Percentiles rank a stretch among this genome's conserved stretches.
phyloP scores from a whole-genome alignment of 2,888 invertebrate genomes.

The Choreutis nemorana region DNA sequence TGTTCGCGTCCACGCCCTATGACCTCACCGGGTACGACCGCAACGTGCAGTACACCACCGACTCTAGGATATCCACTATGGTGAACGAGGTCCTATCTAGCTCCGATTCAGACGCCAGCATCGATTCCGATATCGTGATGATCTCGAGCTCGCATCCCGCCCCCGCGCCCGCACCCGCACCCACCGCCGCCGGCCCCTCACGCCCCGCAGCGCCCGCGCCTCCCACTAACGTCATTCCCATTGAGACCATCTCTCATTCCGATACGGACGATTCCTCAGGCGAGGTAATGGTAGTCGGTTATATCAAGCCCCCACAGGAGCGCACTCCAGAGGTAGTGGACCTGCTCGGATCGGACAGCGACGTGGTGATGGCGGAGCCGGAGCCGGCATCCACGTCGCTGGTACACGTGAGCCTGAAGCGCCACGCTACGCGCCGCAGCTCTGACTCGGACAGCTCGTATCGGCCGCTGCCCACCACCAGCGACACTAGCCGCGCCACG shows the following conservation, averaged over 20 bases:
- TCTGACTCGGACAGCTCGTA: constrained; percentile 25
- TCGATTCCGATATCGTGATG: constrained; percentile 42
- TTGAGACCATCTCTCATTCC: constrained; percentile 55
- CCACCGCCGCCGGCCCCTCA: constrained; percentile 24
- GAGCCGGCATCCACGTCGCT: constrained; percentile 10
- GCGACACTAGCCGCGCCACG: constrained; percentile 13
- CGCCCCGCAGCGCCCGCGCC: constrained; percentile 20
- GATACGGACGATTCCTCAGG: constrained; percentile 57
- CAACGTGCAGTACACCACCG: constrained; percentile 71
- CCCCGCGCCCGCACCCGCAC: constrained; percentile 21
- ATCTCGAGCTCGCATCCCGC: constrained; percentile 35
- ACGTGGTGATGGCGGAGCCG: constrained; percentile 42
- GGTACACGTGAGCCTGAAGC: constrained; percentile 12
- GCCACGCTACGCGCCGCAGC: constrained; percentile 15
- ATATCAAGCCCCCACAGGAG: constrained; percentile 71
- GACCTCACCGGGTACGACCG: constrained; percentile 85
- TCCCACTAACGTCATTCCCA: constrained; percentile 36
- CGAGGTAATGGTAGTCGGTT: constrained; percentile 70
- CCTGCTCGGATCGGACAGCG: constrained; percentile 65
- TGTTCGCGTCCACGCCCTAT: constrained; percentile 86
- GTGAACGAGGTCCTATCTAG: constrained; percentile 63
- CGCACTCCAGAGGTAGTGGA: constrained; percentile 73
- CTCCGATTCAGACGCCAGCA: constrained; percentile 37
- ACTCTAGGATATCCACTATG: constrained; percentile 59
- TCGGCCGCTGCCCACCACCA: constrained; percentile 7